These are phyloP conservation scores for Antechinus stuartii DNA, from an alignment of 2,113 vertebrate species.

Conservation along the genomic window DNA sequence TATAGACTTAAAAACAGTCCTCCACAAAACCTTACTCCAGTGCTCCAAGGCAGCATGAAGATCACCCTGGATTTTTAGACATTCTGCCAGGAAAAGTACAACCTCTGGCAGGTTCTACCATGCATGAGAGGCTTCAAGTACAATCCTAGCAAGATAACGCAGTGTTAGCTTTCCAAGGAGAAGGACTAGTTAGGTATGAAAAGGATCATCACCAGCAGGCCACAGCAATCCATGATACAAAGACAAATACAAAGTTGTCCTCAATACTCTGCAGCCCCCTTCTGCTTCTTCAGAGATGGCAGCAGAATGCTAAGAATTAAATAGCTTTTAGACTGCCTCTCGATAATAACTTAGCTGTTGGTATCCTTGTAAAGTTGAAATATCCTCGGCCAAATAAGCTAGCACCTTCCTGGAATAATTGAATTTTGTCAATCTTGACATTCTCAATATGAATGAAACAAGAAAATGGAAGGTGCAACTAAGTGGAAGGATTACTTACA, in stretches of 20 bases:
- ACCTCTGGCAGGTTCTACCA: neutral
- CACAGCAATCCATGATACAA: neutral
- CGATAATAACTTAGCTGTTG: neutral
- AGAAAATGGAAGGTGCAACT: neutral
- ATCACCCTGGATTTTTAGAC: neutral
- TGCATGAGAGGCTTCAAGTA: neutral
- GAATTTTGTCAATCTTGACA: neutral
- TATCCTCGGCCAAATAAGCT: neutral
- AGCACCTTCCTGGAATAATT: neutral
- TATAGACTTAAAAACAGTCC: too few species aligned
- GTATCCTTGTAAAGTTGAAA: neutral
- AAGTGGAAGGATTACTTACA: neutral
- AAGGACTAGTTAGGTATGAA: neutral
- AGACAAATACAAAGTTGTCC: neutral
- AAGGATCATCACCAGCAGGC: too few species aligned
- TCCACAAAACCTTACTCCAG: too few species aligned
- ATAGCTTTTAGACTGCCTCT: neutral
- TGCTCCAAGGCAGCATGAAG: too few species aligned
- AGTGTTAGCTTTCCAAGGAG: neutral
- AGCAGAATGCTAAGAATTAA: neutral
- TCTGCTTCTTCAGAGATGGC: neutral
- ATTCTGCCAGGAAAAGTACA: neutral
- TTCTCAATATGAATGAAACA: neutral
- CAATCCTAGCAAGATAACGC: neutral
- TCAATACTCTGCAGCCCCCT: neutral